phyloP scores from a whole-genome alignment of 2,888 invertebrate genomes.

The Horisme vitalbata region DNA sequence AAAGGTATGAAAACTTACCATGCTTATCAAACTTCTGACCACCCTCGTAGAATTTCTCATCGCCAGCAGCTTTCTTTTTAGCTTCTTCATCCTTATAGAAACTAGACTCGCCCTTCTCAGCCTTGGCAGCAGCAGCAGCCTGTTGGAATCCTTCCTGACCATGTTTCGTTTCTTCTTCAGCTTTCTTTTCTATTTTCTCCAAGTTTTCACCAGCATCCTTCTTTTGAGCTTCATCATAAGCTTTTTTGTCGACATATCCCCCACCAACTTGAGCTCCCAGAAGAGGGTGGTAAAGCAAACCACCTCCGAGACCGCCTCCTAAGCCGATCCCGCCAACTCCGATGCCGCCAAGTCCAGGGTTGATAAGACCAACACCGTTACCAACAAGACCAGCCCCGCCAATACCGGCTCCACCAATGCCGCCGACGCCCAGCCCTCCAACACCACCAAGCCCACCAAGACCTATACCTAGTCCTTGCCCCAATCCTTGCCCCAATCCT shows the following conservation, averaged over 20 bases:
- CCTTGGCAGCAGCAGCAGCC: slow-evolving; percentile 80
- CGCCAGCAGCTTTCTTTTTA: slow-evolving; percentile 82
- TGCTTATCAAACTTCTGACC: slow-evolving; percentile 82
- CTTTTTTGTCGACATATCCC: slow-evolving; percentile 80
- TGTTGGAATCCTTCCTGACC: slow-evolving; percentile 82
- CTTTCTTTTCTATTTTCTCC: slow-evolving; percentile 80
- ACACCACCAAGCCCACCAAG: slow-evolving; percentile 46
- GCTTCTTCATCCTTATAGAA: slow-evolving; percentile 81
- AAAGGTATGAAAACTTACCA: slow-evolving; percentile 57
- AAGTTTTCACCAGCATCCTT: slow-evolving; percentile 80
- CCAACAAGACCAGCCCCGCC: slow-evolving; percentile 47
- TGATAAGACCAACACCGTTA: slow-evolving; percentile 53
- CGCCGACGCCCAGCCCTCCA: slow-evolving; percentile 42
- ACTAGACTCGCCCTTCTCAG: slow-evolving; percentile 78
- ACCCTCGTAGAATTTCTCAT: slow-evolving; percentile 83
- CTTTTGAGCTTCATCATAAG: slow-evolving; percentile 82
- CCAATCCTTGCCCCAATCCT: slow-evolving; percentile 29
- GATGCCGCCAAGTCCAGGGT: slow-evolving; percentile 58
- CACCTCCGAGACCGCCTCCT: slow-evolving; percentile 51
- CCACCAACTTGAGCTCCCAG: slow-evolving; percentile 68
- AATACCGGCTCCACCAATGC: slow-evolving; percentile 48
- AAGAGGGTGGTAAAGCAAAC: slow-evolving; percentile 67
- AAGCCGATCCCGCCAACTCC: slow-evolving; percentile 57
- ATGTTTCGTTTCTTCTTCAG: slow-evolving; percentile 80
- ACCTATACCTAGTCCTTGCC: slow-evolving; percentile 42